phyloP scores from a whole-genome alignment of 2,797 vertebrate species.

The Anabacerthia variegaticeps region DNA sequence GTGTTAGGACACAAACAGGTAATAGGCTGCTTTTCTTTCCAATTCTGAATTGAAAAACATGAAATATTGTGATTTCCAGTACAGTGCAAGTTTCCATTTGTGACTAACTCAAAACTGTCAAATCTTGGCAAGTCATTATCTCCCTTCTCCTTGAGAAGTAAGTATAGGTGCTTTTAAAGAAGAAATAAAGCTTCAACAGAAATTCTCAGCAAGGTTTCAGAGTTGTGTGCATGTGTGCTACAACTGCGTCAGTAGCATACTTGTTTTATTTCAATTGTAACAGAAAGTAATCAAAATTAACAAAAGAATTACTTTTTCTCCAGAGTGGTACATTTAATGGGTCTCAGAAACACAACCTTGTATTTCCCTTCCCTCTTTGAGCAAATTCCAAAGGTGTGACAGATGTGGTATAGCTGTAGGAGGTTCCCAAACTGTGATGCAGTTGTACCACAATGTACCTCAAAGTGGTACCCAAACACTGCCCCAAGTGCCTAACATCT shows the following conservation, averaged over 20 bases:
- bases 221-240: not conserved
- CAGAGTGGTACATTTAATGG: not conserved
- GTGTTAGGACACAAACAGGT: not conserved
- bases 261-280: not conserved
- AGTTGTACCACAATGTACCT: constrained; percentile 2
- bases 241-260: not conserved
- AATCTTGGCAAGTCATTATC: not conserved
- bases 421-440: not conserved
- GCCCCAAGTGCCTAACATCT: not conserved
- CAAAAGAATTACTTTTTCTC: not conserved
- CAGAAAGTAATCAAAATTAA: not conserved
- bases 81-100: not conserved
- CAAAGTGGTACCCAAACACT: constrained; percentile 34
- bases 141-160: not conserved
- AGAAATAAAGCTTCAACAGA: not conserved
- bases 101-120: not conserved
- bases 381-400: not conserved
- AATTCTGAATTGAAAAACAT: not conserved
- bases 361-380: not conserved
- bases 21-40: not conserved
- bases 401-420: not conserved
- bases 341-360: not conserved
- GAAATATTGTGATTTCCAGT: not conserved
- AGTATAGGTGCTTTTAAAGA: not conserved
- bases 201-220: not conserved